phyloP scores from a whole-genome alignment of 2,113 vertebrate genomes.

The Otocyon megalotis region DNA sequence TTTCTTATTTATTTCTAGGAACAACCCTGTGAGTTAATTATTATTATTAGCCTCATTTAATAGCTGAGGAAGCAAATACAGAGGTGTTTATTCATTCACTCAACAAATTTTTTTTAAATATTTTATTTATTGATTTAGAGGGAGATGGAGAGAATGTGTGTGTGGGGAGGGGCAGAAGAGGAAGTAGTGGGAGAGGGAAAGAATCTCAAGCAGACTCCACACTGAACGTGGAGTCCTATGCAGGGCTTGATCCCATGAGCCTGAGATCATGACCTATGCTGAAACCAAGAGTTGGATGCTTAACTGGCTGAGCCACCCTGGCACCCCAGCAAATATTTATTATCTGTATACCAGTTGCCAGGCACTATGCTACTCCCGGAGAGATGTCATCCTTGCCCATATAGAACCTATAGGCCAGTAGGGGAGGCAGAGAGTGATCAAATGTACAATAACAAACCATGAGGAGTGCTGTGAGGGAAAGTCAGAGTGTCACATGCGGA shows the following conservation, averaged over 20 bases:
- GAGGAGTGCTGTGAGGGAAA: not conserved
- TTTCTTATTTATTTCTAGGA: conserved; percentile 8
- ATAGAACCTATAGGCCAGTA: not conserved
- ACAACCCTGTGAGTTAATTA: not conserved
- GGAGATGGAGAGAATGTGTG: not conserved
- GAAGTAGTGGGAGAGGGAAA: not conserved
- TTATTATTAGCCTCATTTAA: not conserved
- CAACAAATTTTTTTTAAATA: not conserved
- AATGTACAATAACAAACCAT: too few relatives aligned
- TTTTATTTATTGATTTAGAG: not conserved
- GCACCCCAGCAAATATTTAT: not conserved
- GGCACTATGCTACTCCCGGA: not conserved
- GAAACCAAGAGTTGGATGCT: not conserved
- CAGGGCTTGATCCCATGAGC: too few relatives aligned
- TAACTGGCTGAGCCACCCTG: not conserved
- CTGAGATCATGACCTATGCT: too few relatives aligned
- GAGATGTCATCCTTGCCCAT: not conserved
- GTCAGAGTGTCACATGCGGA: not conserved
- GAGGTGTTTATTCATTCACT: not conserved
- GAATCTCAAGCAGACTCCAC: not conserved
- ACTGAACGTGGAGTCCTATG: not conserved
- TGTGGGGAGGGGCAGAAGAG: not conserved
- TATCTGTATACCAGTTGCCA: not conserved
- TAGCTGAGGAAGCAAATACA: not conserved
- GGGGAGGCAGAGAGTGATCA: not conserved